A percentile compares a stretch with the other conserved stretches of the same genome.
Conservation (phyloP, 2,113 vertebrate species). For the Phoenicopterus ruber region DNA sequence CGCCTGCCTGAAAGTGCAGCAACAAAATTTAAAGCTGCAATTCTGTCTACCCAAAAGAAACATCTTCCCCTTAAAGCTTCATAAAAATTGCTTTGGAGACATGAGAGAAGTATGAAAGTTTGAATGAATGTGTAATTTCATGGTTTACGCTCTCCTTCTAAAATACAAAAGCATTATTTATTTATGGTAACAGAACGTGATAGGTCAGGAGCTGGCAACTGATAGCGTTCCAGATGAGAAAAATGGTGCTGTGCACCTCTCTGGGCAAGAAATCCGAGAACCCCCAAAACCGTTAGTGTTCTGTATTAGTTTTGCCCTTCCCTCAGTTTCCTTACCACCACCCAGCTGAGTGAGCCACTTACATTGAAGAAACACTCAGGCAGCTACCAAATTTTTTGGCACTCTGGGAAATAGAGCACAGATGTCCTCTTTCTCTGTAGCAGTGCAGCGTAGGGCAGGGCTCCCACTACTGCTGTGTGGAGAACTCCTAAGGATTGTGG, state of each 20-base stretch:
- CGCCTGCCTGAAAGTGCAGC: not conserved
- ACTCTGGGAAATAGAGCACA: not conserved
- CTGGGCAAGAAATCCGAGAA: not conserved
- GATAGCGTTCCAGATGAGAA: not conserved
- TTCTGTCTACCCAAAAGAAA: not conserved
- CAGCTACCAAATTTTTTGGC: not conserved
- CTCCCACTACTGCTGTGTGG: not conserved
- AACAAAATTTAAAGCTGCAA: not conserved
- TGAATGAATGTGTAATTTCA: not conserved
- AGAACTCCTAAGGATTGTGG: not conserved
- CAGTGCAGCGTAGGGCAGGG: not conserved
- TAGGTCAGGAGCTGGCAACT: not conserved
- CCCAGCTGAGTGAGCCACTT: not conserved
- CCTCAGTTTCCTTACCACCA: not conserved
- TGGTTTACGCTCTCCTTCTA: not conserved
- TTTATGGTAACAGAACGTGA: not conserved
- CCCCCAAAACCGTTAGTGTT: not conserved
- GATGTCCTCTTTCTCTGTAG: not conserved
- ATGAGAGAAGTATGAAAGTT: not conserved
- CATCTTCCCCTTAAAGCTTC: not conserved
- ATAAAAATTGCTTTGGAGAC: not conserved
- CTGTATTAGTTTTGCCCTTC: not conserved
- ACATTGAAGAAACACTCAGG: not conserved
- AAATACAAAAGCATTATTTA: not conserved
- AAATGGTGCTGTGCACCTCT: not conserved